Evolutionary conservation across 2,797 vertebrate species (phyloP).

Genomic region (Chromis chromis): DNA sequence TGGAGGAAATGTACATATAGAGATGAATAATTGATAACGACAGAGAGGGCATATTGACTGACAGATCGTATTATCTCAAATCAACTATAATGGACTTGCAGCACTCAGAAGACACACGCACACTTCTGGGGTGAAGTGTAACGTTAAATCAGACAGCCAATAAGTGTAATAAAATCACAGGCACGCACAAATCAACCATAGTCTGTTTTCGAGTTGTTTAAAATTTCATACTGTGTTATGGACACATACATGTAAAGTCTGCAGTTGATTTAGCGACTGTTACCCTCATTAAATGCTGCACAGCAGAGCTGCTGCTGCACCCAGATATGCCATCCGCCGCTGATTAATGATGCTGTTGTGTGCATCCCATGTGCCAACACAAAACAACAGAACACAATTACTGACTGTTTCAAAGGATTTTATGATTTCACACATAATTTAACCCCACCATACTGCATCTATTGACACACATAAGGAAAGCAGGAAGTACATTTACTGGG

Average conservation of each 20-base stretch:
- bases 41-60: conserved; percentile 62
- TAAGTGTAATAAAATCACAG: conserved; percentile 21
- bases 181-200: not conserved
- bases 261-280: conserved; percentile 14
- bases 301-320: conserved; percentile 46
- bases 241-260: conserved; percentile 26
- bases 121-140: not conserved
- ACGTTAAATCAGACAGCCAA: conserved; percentile 13
- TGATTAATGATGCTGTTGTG: conserved; percentile 65
- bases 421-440: conserved; percentile 40
- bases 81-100: conserved; percentile 59
- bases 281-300: conserved; percentile 44
- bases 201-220: conserved; percentile 29
- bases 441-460: not conserved
- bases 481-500: not conserved
- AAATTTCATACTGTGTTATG: conserved; percentile 14
- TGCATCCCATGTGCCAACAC: conserved; percentile 44
- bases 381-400: conserved; percentile 37
- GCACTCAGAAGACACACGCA: conserved; percentile 21
- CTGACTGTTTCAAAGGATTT: conserved; percentile 35
- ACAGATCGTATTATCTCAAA: conserved; percentile 67
- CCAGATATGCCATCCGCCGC: conserved; percentile 62
- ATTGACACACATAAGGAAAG: conserved; percentile 10
- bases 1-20: conserved; percentile 59
- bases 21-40: conserved; percentile 75